Conservation (phyloP, 2,113 vertebrate genomes). For the Notechis scutatus region DNA sequence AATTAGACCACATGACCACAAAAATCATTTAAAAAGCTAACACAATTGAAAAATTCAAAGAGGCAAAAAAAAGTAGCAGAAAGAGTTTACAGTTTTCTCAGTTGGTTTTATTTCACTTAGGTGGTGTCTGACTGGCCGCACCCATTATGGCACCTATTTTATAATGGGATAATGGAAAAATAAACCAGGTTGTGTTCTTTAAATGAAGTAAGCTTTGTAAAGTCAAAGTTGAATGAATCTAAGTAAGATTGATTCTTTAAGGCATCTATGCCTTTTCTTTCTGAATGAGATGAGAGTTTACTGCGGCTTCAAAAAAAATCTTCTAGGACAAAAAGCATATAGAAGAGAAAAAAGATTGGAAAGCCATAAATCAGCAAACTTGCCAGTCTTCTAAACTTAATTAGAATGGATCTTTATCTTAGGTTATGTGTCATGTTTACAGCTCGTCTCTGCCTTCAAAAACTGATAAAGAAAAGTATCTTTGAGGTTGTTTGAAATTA, state of each 20-base stretch:
- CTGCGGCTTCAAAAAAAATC: constrained; percentile 16
- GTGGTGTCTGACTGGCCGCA: neutral
- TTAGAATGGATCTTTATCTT: constrained; percentile 58
- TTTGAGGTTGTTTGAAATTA: constrained; percentile 34
- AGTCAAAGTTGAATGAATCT: neutral
- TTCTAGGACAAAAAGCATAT: constrained; percentile 9
- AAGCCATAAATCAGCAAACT: constrained; percentile 30
- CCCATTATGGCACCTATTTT: neutral
- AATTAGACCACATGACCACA: neutral
- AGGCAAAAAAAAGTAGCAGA: neutral
- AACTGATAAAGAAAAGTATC: constrained; percentile 53
- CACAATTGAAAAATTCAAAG: neutral
- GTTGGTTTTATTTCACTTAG: neutral
- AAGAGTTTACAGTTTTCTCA: neutral
- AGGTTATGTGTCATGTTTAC: constrained; percentile 36
- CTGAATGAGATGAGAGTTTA: constrained; percentile 21
- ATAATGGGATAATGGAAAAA: neutral
- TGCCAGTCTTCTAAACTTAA: constrained; percentile 37
- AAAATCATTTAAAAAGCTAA: neutral
- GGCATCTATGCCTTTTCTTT: neutral
- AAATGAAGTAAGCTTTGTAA: neutral
- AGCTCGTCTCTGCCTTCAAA: constrained; percentile 22
- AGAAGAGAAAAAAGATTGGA: constrained; percentile 14
- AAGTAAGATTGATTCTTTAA: constrained; percentile 10
- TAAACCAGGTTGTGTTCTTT: neutral